These are phyloP conservation scores for Dendropsophus ebraccatus DNA, from an alignment of 2,113 vertebrate species.

Conservation along the genomic window DNA sequence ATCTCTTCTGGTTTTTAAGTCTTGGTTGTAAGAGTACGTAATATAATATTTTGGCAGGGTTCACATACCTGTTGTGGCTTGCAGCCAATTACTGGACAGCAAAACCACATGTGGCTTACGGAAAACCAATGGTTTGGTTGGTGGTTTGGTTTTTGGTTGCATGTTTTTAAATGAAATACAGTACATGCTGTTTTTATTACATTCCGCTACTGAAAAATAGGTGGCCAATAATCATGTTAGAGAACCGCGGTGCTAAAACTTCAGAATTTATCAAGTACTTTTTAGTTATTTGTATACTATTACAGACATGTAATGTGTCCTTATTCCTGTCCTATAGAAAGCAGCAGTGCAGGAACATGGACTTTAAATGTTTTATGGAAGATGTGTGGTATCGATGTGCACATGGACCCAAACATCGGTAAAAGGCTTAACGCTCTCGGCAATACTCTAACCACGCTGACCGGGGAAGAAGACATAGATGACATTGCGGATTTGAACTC, in stretches of 20 bases:
- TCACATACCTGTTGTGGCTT: too few species aligned
- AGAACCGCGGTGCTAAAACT: too few species aligned
- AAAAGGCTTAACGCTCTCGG: conserved; percentile 94
- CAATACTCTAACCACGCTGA: conserved; percentile 93
- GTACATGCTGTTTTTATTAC: too few species aligned
- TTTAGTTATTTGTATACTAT: not conserved
- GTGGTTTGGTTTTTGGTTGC: too few species aligned
- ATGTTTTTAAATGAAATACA: too few species aligned
- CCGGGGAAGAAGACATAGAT: conserved; percentile 92
- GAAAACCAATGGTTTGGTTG: too few species aligned
- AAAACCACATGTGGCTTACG: too few species aligned
- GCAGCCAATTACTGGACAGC: not conserved
- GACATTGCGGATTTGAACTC: conserved; percentile 94
- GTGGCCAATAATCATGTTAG: too few species aligned
- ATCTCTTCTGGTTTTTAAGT: not conserved
- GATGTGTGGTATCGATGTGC: conserved; percentile 98
- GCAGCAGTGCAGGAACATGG: conserved; percentile 96
- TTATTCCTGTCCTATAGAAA: conserved; percentile 76
- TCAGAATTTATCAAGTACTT: too few species aligned
- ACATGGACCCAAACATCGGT: conserved; percentile 99
- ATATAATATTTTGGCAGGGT: not conserved
- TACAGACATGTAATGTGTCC: not conserved
- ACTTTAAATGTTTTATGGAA: conserved; percentile 97
- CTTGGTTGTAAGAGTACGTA: not conserved
- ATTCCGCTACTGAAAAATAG: too few species aligned